A percentile compares a stretch with the other conserved stretches of the same genome.
Evolutionary conservation across 2,888 invertebrate species (phyloP).

Genomic region (Aporophyla lueneburgensis): DNA sequence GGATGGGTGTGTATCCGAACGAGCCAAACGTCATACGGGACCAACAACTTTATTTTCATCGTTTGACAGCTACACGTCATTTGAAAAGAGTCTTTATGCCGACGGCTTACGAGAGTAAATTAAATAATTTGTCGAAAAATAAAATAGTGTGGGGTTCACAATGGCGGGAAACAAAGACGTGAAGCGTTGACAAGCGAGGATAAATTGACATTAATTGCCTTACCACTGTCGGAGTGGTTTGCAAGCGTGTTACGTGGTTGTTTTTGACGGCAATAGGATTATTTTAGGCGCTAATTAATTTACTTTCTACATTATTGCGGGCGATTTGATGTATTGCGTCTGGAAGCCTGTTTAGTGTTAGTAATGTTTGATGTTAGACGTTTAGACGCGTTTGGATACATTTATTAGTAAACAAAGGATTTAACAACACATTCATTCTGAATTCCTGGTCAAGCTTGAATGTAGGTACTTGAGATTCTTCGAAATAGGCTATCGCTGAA

Average conservation of each 20-base stretch:
- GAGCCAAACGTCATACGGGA: constrained; percentile 65
- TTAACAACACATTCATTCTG: constrained; percentile 19
- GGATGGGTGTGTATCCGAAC: constrained; percentile 78
- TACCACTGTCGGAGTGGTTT: constrained; percentile 77
- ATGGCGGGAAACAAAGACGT: constrained; percentile 83
- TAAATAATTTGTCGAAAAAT: constrained; percentile 63
- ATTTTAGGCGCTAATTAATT: constrained; percentile 83
- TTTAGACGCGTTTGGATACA: constrained; percentile 44
- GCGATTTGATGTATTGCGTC: constrained; percentile 78
- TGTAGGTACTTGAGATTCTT: constrained; percentile 15
- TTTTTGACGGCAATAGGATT: constrained; percentile 72
- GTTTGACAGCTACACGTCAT: constrained; percentile 55
- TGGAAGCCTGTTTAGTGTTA: constrained; percentile 43
- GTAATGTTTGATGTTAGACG: constrained; percentile 47
- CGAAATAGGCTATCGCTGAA: neutral
- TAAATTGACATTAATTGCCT: constrained; percentile 89
- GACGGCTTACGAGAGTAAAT: constrained; percentile 61
- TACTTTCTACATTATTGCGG: constrained; percentile 79
- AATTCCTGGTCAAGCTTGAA: constrained; percentile 11
- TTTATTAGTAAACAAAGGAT: constrained; percentile 59
- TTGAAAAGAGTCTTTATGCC: constrained; percentile 71
- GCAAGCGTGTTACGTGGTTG: constrained; percentile 73
- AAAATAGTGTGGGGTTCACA: constrained; percentile 70
- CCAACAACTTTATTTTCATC: constrained; percentile 58
- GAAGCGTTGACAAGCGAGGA: constrained; percentile 85